Evolutionary conservation across 2,888 invertebrate genomes (phyloP).

Genomic region (Drosophila multiciliata): DNA sequence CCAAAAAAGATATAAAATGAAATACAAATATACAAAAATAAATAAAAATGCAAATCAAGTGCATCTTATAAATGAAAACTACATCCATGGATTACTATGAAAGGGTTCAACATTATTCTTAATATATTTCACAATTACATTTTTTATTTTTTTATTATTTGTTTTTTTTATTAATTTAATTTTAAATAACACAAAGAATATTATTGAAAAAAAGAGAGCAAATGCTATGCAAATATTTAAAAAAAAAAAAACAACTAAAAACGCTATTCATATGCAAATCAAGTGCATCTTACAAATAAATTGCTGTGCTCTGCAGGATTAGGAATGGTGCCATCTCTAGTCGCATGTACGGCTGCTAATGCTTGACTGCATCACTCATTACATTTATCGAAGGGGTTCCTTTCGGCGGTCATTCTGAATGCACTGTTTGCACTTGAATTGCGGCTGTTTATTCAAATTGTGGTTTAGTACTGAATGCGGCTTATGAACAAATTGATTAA

Average conservation of each 20-base stretch:
- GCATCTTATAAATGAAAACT: not conserved
- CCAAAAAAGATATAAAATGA: not conserved
- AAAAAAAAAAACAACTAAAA: not conserved
- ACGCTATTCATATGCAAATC: not conserved
- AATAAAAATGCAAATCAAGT: not conserved
- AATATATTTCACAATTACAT: too few species aligned
- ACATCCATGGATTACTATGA: too few species aligned
- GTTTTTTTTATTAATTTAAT: too few species aligned
- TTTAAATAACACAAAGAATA: not conserved
- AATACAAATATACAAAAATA: not conserved
- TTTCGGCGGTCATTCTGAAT: conserved; percentile 10
- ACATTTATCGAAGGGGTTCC: conserved; percentile 25
- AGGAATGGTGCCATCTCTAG: conserved; percentile 22
- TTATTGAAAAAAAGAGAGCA: not conserved
- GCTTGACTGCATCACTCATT: conserved; percentile 50
- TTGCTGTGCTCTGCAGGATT: not conserved
- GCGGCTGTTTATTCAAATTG: conserved; percentile 46
- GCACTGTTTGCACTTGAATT: not conserved
- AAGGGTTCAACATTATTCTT: too few species aligned
- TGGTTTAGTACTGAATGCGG: conserved; percentile 45
- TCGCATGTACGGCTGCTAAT: not conserved
- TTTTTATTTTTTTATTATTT: too few species aligned
- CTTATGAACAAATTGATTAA: conserved; percentile 27
- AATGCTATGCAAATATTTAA: not conserved
- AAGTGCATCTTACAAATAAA: not conserved